phyloP scores from a whole-genome alignment of 2,888 invertebrate species.

The Theretra japonica region DNA sequence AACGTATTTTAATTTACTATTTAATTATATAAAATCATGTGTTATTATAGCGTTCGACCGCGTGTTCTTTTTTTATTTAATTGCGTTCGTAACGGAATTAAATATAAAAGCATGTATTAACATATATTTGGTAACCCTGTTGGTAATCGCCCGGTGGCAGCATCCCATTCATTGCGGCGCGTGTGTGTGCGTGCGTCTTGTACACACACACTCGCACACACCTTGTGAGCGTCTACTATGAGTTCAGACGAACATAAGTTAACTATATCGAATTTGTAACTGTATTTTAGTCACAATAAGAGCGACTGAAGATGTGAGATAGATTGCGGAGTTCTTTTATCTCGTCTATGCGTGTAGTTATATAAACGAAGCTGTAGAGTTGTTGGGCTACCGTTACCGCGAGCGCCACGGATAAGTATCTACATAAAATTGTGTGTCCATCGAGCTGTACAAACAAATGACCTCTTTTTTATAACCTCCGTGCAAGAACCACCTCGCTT shows the following conservation, averaged over 20 bases:
- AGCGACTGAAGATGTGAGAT: not conserved
- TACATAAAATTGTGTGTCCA: slow-evolving; percentile 55
- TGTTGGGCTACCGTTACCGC: slow-evolving; percentile 67
- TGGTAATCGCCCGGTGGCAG: slow-evolving; percentile 63
- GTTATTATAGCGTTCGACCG: slow-evolving; percentile 10
- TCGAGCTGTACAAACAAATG: slow-evolving; percentile 60
- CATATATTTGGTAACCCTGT: slow-evolving; percentile 61
- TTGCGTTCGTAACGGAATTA: not conserved
- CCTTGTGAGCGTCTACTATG: slow-evolving; percentile 35
- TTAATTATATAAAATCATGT: slow-evolving; percentile 19
- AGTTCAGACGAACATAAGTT: slow-evolving; percentile 31
- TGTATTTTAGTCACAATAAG: not conserved
- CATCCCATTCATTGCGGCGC: slow-evolving; percentile 71
- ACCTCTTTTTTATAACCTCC: slow-evolving; percentile 60
- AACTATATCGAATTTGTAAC: not conserved
- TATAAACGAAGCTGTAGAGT: slow-evolving; percentile 34
- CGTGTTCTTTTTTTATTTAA: slow-evolving; percentile 13
- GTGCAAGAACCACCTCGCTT: slow-evolving; percentile 54
- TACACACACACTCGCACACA: slow-evolving; percentile 40
- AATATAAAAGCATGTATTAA: slow-evolving; percentile 17
- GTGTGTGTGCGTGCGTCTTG: slow-evolving; percentile 48
- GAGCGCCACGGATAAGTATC: slow-evolving; percentile 57
- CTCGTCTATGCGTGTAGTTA: not conserved
- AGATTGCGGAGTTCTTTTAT: not conserved
- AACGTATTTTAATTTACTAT: slow-evolving; percentile 15